Conservation (phyloP, 1,140 invertebrate species). For the Aphaenogaster ashmeadi region DNA sequence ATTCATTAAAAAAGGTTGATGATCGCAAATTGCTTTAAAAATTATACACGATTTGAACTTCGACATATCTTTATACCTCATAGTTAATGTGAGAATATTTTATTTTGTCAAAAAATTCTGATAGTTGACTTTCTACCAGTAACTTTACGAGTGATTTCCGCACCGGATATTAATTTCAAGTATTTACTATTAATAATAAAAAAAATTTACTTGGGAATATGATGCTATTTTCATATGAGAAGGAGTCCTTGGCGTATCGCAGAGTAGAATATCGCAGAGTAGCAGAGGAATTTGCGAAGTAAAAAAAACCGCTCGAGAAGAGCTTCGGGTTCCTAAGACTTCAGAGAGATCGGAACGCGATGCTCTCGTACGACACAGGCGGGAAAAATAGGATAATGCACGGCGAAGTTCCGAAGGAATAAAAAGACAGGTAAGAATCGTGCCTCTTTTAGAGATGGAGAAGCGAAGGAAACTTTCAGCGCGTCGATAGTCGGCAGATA, state of each 20-base stretch:
- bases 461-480: conserved; percentile 51
- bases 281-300: conserved; percentile 8
- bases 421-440: conserved; percentile 44
- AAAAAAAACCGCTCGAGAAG: conserved; percentile 16
- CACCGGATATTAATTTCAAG: not conserved
- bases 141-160: conserved; percentile 1
- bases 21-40: not conserved
- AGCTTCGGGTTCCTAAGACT: conserved; percentile 34
- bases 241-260: not conserved
- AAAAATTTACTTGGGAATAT: not conserved
- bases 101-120: not conserved
- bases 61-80: not conserved
- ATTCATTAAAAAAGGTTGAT: not conserved
- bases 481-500: conserved; percentile 46
- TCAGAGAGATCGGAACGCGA: conserved; percentile 27
- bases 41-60: not conserved
- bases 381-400: conserved; percentile 59
- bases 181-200: not conserved
- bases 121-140: not conserved
- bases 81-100: not conserved
- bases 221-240: not conserved
- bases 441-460: not conserved
- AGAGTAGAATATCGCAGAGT: not conserved
- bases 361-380: not conserved
- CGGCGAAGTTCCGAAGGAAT: conserved; percentile 31